These are phyloP conservation scores for Characodon lateralis DNA, from an alignment of 2,797 vertebrate species.

Conservation along the genomic window DNA sequence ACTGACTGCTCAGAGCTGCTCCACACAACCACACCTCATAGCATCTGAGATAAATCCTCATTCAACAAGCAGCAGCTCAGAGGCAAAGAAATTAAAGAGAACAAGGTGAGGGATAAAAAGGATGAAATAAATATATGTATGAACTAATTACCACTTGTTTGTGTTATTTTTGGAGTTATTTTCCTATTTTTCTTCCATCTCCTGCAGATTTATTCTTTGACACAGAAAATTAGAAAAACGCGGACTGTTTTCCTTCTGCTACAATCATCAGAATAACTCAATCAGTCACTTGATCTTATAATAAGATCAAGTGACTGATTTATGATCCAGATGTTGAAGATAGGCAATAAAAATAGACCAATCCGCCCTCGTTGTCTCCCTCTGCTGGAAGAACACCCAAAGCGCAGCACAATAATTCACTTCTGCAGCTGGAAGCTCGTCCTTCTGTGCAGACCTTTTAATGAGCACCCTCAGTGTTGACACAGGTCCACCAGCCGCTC, in stretches of 20 bases:
- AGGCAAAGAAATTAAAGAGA: too few species aligned
- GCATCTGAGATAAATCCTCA: too few species aligned
- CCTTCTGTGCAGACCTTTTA: too few species aligned
- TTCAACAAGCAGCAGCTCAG: neutral
- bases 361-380: conserved; percentile 67
- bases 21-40: neutral
- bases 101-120: too few species aligned
- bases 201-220: neutral
- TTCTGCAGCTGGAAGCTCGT: neutral
- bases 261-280: neutral
- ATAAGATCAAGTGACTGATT: neutral
- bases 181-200: neutral
- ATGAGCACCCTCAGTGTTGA: conserved; percentile 10
- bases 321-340: neutral
- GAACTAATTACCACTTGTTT: too few species aligned
- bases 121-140: too few species aligned
- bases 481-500: conserved; percentile 14
- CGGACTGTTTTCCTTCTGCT: neutral
- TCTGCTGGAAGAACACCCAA: conserved; percentile 57
- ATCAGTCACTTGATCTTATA: too few species aligned
- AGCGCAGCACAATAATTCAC: conserved; percentile 8
- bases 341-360: neutral
- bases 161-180: too few species aligned
- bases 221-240: neutral
- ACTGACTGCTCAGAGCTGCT: neutral